Base-by-base conservation (phyloP, 2,888 invertebrate species). In the Andrena minutula region DNA sequence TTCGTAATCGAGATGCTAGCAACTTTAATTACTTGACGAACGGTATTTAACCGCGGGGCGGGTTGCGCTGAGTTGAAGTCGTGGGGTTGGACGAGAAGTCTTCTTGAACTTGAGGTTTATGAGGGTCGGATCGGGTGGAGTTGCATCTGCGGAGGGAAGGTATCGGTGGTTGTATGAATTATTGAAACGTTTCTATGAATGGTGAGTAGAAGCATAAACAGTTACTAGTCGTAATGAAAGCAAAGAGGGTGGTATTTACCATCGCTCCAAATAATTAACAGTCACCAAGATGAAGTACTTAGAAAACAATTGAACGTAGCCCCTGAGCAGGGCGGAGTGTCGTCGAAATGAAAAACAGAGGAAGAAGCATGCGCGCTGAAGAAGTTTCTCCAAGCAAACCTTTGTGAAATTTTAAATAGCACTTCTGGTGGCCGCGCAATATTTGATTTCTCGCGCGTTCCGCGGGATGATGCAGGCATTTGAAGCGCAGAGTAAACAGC, bases 1-100 rank as follows among this genome's bases (percentile, higher is more conserved):
- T 74, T 28, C 60, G 70, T 47, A 71, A 71, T 61, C 60, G 41
- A 26, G 23, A 35, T 56, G 41, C 23, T 26, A 56, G 10, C 47
- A 41, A 30, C 58, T 23, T 10, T 70, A 70, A 70, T 70, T 47
- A 70, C 41, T 28, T 30, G 12, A 47, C 58, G n/a, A 41, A 16
- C 47, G n/a, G 41, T 2, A 41, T 41, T 47, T 12, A 56, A 35
- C 2, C 30, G n/a, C 26, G 65, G 66, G n/a, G 8, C 0, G 56
- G 23, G 4, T 8, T 10, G 7, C 56, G 56, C 51, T 5, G 51
- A 53, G 8, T 53, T 53, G 8, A 20, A 20, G 20, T 20, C n/a
- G 51, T 0, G 7, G 51, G 51, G 20, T 53, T 53, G n/a, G 53
- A 20, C 7, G 53, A n/a, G 20, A 8, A 20, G 20, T 20, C 7